Evolutionary conservation across 2,797 vertebrate species (phyloP).

Genomic region (Loris lydekkerianus): DNA sequence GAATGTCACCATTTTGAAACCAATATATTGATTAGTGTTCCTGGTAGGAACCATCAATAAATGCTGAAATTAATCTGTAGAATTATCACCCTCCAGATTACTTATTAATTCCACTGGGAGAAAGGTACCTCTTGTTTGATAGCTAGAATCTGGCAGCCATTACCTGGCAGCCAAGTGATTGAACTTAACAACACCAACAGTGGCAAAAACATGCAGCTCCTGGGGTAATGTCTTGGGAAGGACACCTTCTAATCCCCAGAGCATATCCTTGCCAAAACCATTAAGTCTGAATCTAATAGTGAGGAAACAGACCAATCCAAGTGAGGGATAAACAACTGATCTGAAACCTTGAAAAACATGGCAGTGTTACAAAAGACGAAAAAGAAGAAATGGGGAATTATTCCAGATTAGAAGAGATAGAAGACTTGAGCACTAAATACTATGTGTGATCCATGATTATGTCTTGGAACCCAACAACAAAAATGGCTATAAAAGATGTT

Average conservation of each 20-base stretch:
- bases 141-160: not conserved
- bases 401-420: not conserved
- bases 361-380: not conserved
- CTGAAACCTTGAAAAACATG: not conserved
- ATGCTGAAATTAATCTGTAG: not conserved
- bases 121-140: not conserved
- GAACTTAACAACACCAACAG: not conserved
- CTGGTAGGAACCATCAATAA: not conserved
- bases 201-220: not conserved
- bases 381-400: not conserved
- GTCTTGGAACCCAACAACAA: not conserved
- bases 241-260: no score
- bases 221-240: not conserved
- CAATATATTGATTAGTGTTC: not conserved
- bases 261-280: not conserved
- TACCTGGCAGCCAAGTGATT: not conserved
- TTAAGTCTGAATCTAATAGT: not conserved
- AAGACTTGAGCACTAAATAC: not conserved
- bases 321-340: not conserved
- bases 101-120: not conserved
- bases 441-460: not conserved
- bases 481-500: not conserved
- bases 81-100: not conserved
- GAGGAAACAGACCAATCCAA: not conserved
- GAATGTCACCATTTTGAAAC: not conserved